A percentile compares a stretch with the other conserved stretches of the same genome.
Conservation (phyloP, 2,888 invertebrate species). For the Heliconius hortense region DNA sequence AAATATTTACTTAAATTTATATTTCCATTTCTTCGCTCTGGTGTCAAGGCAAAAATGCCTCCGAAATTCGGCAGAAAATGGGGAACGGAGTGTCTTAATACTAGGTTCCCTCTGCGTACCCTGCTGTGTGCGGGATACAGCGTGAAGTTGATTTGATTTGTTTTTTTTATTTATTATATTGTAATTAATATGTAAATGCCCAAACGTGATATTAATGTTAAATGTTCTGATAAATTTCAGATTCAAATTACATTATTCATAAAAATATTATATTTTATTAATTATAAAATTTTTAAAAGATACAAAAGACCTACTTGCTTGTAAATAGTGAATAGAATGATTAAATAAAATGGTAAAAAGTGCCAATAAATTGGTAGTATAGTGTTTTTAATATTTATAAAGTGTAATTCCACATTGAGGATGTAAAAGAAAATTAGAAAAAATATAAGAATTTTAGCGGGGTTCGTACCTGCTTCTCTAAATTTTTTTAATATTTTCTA, state of each 20-base stretch:
- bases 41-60: too few relatives aligned
- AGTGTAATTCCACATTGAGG: background rate
- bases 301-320: constrained; percentile 7
- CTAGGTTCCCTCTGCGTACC: too few relatives aligned
- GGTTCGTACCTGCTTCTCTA: background rate
- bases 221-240: constrained; percentile 25
- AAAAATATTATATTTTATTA: background rate
- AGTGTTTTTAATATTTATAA: background rate
- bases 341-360: constrained; percentile 19
- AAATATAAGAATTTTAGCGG: background rate
- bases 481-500: background rate
- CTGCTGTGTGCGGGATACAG: too few relatives aligned
- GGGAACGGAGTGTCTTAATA: too few relatives aligned
- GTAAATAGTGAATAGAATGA: constrained; percentile 16
- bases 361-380: constrained; percentile 25
- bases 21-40: too few relatives aligned
- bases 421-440: background rate
- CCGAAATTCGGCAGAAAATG: too few relatives aligned
- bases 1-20: too few relatives aligned
- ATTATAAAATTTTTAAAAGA: background rate
- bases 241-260: constrained; percentile 35
- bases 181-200: constrained; percentile 38
- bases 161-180: background rate
- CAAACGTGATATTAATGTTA: constrained; percentile 71
- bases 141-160: too few relatives aligned